Conservation (phyloP, 1,140 invertebrate species). For the Nasonia longicornis region DNA sequence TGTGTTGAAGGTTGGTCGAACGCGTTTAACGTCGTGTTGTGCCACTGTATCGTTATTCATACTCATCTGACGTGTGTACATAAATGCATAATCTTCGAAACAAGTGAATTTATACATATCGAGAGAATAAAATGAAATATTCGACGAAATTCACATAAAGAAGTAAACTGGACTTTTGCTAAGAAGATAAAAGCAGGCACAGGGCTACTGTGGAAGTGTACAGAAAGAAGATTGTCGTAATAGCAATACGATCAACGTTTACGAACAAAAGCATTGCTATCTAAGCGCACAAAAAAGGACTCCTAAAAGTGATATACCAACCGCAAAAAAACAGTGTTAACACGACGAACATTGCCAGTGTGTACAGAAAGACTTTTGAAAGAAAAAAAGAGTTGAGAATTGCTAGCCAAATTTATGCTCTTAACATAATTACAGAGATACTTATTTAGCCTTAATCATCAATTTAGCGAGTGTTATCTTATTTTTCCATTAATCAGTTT, state of each 20-base stretch:
- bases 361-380: not conserved
- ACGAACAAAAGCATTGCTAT: conserved; percentile 7
- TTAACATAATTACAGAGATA: conserved; percentile 68
- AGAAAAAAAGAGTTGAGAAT: conserved; percentile 48
- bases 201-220: conserved; percentile 20
- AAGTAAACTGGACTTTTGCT: conserved; percentile 34
- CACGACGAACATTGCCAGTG: conserved; percentile 12
- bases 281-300: conserved; percentile 1
- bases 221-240: conserved; percentile 27
- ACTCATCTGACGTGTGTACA: conserved; percentile 12
- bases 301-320: conserved; percentile 13
- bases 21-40: conserved; percentile 12
- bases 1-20: conserved; percentile 21
- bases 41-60: conserved; percentile 3
- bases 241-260: conserved; percentile 13
- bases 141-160: conserved; percentile 8
- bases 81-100: conserved; percentile 26
- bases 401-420: conserved; percentile 67
- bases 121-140: not conserved
- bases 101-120: conserved; percentile 22
- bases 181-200: conserved; percentile 37
- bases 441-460: conserved; percentile 58
- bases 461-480: conserved; percentile 50
- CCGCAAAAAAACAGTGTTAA: not conserved
- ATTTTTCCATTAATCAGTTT: conserved; percentile 42